Evolutionary conservation across 2,888 invertebrate genomes (phyloP), one percentile per base, ranked within the genome.

Genomic region (Nineta flava): DNA sequence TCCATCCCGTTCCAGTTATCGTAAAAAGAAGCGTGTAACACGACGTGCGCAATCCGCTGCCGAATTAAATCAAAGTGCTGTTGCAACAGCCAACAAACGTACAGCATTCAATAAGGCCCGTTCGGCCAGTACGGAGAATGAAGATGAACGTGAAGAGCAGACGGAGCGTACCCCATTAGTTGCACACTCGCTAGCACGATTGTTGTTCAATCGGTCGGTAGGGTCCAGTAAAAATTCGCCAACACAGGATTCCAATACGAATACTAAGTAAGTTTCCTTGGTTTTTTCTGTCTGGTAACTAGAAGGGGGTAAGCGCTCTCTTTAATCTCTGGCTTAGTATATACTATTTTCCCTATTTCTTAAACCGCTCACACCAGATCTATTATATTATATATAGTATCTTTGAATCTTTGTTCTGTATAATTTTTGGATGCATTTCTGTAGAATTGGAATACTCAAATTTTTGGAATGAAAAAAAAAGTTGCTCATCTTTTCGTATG

Each of bases 141-240:
- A 71, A 60, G 69, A 66, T 50, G n/a, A n/a, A n/a, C 66, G 68
- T 57, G 79, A 78, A 61, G 77, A 77, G 53, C 63, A 60, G 26
- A 64, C 60, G 32, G 68, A 68, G 34, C 63, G 61, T 34, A 62
- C 81, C 21, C 81, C 81, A 19, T 71, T 82, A 51, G 77, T 83
- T 60, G 73, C 80, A 57, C 75, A 86, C 66, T 83, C 81, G 53
- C 68, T 87, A 51, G 83, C 83, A 21, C 84, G 82, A 64, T 67
- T 85, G 60, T 73, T 87, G 59, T 85, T 85, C 21, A 40, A 51
- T n/a, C 32, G 50, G 46, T 47, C 52, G 40, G 5, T 53, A 51
- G 51, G 52, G 53, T 55, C 48, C 48, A 50, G 19, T 40, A 50
- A 46, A 47, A 51, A 35, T 17, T 47, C 47, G 15, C 47, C 47